Base-by-base conservation (phyloP, 2,113 vertebrate genomes). In the Catharus fuscescens region DNA sequence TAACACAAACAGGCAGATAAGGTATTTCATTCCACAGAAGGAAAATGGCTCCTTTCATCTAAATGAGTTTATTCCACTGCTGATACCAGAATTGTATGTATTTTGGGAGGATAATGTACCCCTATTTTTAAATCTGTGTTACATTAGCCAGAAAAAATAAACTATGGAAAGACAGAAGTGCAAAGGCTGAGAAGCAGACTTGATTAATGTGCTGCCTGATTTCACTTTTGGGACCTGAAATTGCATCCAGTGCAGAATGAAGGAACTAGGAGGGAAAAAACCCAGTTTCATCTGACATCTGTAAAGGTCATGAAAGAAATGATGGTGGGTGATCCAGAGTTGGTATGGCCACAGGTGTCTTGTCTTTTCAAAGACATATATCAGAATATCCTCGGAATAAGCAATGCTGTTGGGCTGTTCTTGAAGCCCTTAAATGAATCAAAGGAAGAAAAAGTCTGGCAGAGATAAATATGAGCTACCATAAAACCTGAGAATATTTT, bases 191-290 rank as follows among this genome's bases (percentile, higher is more conserved):
- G 65, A 93, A 93, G 66, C 62, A 64, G 52, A 52, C 44, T 32
- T 98, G 97, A 97, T 97, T 94, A 97, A 97, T 97, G 94, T 76
- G 91, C 84, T 94, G 87, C 83, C 95, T 91, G 96, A 97, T 97
- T 97, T 97, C 91, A 92, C 90, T 97, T 95, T 74, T 92, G 92
- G 93, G 92, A 90, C 65, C 72, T 94, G 80, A 97, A 97, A 97
- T 95, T 96, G 88, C 76, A 93, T 94, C 88, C 67, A 38, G 67
- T 61, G 82, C 94, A 91, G 83, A 95, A 96, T 88, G 92, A 96
- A 97, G 36, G 45, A 93, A 62, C 80, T 66, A 26, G 66, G 7
- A 6, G 16, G 5, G 36, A 56, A 31, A 28, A 36, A 25, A 19
- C 6, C n/a, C 84, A 87, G 93, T 70, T 80, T 95, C 76, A 48